These are phyloP conservation scores for rat (Rattus norvegicus) DNA, from an alignment of 2,113 vertebrate genomes.

Conservation along the genomic window GRCr8 NC_086028.1:31567501-31568000, in stretches of 20 bases:
- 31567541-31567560: too few relatives aligned
- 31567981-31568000: neutral
- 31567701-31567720: neutral
- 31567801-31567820: neutral
- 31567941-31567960: neutral
- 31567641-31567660: too few relatives aligned
- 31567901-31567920: neutral
- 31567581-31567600: too few relatives aligned
- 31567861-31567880: neutral
- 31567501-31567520: too few relatives aligned
- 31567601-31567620: too few relatives aligned
- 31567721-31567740: too few relatives aligned
- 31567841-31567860: neutral
- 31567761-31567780: too few relatives aligned
- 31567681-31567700: neutral
- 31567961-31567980: neutral
- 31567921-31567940: neutral
- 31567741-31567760: too few relatives aligned
- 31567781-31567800: too few relatives aligned
- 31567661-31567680: too few relatives aligned
- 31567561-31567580: too few relatives aligned
- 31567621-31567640: neutral
- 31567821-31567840: neutral
- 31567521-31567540: too few relatives aligned
- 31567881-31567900: neutral